Evolutionary conservation across 2,797 vertebrate species (phyloP), one percentile per base, ranked within the genome.

Genomic region (Tiaroga cobitis): DNA sequence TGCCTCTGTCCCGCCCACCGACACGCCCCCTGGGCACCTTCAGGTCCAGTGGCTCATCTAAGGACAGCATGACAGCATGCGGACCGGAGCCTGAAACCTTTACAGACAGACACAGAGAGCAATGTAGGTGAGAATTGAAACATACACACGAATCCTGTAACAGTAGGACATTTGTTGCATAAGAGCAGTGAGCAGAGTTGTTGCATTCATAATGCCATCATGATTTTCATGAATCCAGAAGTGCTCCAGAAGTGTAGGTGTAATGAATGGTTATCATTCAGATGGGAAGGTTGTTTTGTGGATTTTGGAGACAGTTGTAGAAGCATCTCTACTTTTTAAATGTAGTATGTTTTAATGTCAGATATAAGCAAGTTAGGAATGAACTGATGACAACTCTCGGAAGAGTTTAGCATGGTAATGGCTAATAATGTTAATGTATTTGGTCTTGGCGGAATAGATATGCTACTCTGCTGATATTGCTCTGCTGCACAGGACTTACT

Each of bases 1-100:
- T 81, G 5, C 91, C 92, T 89, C 95, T 95, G 90, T 96, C 97
- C 87, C 94, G 93, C 85, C 92, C 83, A 86, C 90, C 91, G 1
- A 90, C 93, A 83, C 96, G 94, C 89, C 92, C 94, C 93, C 92
- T 96, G 80, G 96, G 97, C 90, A 99, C 95, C 92, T 99, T 99
- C 90, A 99, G 95, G 94, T 99, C 98, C 79, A 99, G 94, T 32
- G 98, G 98, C 94, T 99, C 97, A 26, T 99, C 98, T 94, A 99
- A 91, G 75, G 97, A 98, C 92, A 99, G 96, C 97, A 99, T 99
- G 93, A 88, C 92, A 18, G 83, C 83, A 84, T 81, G 51, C 89
- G 85, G 90, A 85, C 87, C 68, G 32, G 93, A 72, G 80, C 87
- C 10, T 92, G 93, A 89, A 92, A 93, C 89, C 94, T 95, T 91